phyloP scores from a whole-genome alignment of 2,113 vertebrate species.

The Periophthalmus modestus region DNA sequence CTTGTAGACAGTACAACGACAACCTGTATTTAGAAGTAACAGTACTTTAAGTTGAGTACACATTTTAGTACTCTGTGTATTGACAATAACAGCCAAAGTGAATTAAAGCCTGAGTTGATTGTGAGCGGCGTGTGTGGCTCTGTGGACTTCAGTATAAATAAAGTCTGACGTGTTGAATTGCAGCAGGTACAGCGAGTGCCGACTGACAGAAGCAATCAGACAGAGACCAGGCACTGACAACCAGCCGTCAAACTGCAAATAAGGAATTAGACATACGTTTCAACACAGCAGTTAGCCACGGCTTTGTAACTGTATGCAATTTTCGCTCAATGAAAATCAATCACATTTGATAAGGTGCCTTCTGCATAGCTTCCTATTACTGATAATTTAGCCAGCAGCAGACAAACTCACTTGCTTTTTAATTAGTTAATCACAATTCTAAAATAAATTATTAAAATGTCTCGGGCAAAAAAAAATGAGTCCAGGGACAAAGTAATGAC shows the following conservation, averaged over 20 bases:
- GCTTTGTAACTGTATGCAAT: constrained; percentile 25
- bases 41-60: not conserved
- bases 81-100: not conserved
- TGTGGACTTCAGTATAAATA: not conserved
- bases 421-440: constrained; percentile 49
- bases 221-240: constrained; percentile 10
- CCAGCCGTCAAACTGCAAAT: constrained; percentile 13
- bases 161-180: constrained; percentile 8
- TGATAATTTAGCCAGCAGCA: constrained; percentile 46
- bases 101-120: not conserved
- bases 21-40: not conserved
- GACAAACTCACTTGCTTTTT: constrained; percentile 28
- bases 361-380: constrained; percentile 32
- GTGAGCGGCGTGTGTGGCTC: constrained; percentile 15
- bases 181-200: not conserved
- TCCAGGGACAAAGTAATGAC: constrained; percentile 15
- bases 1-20: not conserved
- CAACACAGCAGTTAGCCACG: constrained; percentile 16
- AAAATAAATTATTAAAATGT: constrained; percentile 50
- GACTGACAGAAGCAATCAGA: constrained; percentile 7
- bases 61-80: not conserved
- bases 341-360: constrained; percentile 43
- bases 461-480: not conserved
- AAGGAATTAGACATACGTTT: constrained; percentile 18
- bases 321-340: constrained; percentile 45